Evolutionary conservation across 2,113 vertebrate genomes (phyloP).

Genomic region (Pao palembangensis): DNA sequence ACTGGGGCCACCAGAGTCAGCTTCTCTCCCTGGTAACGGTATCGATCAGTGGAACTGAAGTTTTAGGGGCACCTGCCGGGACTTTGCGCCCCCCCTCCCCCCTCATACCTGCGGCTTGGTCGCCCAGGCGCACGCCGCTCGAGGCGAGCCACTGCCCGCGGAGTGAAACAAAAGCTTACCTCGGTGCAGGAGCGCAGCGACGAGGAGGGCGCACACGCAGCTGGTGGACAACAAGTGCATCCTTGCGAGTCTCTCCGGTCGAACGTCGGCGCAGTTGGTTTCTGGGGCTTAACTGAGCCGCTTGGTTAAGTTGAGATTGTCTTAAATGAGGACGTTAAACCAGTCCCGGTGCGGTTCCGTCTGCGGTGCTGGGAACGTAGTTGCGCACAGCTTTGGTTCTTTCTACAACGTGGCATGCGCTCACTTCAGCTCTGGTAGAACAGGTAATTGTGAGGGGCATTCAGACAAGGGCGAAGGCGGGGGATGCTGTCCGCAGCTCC

Average conservation of each 20-base stretch:
- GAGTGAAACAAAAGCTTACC: constrained; percentile 52
- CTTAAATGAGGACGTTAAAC: background rate
- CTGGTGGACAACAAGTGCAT: constrained; percentile 73
- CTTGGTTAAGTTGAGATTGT: constrained; percentile 21
- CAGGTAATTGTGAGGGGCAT: constrained; percentile 60
- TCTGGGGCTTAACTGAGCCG: constrained; percentile 14
- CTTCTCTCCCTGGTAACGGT: background rate
- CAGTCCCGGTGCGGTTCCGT: constrained; percentile 20
- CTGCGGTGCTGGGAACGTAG: constrained; percentile 7
- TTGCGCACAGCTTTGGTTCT: constrained; percentile 23
- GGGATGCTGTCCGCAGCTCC: constrained; percentile 42
- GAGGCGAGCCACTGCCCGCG: background rate
- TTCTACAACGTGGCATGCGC: constrained; percentile 52
- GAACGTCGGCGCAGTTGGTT: constrained; percentile 14
- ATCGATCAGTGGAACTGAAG: constrained; percentile 17
- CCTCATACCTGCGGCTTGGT: constrained; percentile 8
- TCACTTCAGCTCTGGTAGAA: constrained; percentile 51
- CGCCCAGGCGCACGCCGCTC: background rate
- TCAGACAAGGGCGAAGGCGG: constrained; percentile 36
- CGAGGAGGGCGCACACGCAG: constrained; percentile 44
- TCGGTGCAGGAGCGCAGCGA: constrained; percentile 46
- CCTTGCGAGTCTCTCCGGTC: constrained; percentile 47
- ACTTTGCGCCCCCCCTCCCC: too few species aligned
- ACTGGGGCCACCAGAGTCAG: too few species aligned
- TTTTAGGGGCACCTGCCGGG: constrained; percentile 40